Conservation (phyloP, 2,113 vertebrate species). For the Clupea harengus region DNA sequence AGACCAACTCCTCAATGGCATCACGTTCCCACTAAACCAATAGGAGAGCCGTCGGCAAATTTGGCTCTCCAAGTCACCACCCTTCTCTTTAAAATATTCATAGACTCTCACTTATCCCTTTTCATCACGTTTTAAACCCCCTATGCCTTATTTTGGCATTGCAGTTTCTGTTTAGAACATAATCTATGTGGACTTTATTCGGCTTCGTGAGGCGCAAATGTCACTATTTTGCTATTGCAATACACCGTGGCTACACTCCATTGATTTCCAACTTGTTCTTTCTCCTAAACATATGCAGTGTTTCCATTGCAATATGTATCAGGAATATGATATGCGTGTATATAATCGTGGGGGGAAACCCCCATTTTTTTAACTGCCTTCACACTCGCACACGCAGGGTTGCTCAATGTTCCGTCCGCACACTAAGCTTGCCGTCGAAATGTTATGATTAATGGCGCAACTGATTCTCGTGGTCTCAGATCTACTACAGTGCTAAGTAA, state of each 20-base stretch:
- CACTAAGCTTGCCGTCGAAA: no score
- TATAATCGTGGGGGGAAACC: not conserved
- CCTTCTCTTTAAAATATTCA: conserved; percentile 61
- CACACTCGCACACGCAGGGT: not conserved
- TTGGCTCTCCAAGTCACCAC: conserved; percentile 64
- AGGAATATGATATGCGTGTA: not conserved
- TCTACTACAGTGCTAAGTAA: no score
- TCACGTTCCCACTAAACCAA: conserved; percentile 71
- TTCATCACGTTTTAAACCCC: conserved; percentile 29
- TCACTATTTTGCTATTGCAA: not conserved
- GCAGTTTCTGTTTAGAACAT: not conserved
- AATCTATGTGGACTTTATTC: not conserved
- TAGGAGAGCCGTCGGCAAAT: conserved; percentile 67
- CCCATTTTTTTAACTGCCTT: not conserved
- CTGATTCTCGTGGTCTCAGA: no score
- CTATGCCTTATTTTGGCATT: not conserved
- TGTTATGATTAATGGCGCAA: no score
- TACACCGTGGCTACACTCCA: not conserved
- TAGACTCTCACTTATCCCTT: conserved; percentile 38
- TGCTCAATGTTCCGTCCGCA: not conserved
- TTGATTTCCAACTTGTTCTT: not conserved
- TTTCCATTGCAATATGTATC: not conserved
- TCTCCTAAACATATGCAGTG: not conserved
- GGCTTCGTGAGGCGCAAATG: not conserved
- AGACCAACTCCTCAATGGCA: conserved; percentile 66